phyloP scores from a whole-genome alignment of 2,888 invertebrate species.

The Electrophaes corylata region DNA sequence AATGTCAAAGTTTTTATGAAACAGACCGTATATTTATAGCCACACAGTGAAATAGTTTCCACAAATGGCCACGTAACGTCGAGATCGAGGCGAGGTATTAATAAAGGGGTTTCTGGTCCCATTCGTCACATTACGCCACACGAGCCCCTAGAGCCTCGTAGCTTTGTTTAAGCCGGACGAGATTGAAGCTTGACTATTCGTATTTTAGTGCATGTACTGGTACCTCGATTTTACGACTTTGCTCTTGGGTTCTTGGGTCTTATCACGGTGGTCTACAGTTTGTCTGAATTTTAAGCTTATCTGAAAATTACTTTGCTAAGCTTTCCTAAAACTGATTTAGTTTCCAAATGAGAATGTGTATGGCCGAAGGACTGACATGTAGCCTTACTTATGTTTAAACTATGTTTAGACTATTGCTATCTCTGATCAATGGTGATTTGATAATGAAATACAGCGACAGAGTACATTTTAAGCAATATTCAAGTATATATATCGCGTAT shows the following conservation, averaged over 20 bases:
- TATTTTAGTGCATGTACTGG: slow-evolving; percentile 21
- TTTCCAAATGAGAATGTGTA: too few relatives aligned
- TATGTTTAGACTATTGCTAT: too few relatives aligned
- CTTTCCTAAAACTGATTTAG: not conserved
- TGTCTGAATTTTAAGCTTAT: slow-evolving; percentile 1
- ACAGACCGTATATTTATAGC: too few relatives aligned
- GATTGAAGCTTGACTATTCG: slow-evolving; percentile 46
- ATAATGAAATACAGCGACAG: too few relatives aligned
- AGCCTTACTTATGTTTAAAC: too few relatives aligned
- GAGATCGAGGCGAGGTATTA: slow-evolving; percentile 25
- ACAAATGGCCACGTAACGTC: slow-evolving; percentile 14
- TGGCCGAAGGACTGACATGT: too few relatives aligned
- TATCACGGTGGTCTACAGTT: slow-evolving; percentile 1
- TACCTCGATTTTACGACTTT: slow-evolving; percentile 23
- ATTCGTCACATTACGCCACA: slow-evolving; percentile 47
- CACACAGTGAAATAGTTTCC: slow-evolving; percentile 5
- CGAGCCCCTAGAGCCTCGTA: slow-evolving; percentile 54
- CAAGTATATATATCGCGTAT: too few relatives aligned
- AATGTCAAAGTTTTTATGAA: too few relatives aligned
- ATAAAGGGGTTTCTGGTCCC: slow-evolving; percentile 24
- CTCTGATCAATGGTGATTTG: too few relatives aligned
- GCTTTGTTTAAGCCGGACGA: slow-evolving; percentile 53
- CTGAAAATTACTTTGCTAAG: not conserved
- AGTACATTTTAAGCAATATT: too few relatives aligned
- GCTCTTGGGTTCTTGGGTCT: slow-evolving; percentile 22